Base-by-base conservation (phyloP, 2,888 invertebrate species). In the Eubasilissa splendida region DNA sequence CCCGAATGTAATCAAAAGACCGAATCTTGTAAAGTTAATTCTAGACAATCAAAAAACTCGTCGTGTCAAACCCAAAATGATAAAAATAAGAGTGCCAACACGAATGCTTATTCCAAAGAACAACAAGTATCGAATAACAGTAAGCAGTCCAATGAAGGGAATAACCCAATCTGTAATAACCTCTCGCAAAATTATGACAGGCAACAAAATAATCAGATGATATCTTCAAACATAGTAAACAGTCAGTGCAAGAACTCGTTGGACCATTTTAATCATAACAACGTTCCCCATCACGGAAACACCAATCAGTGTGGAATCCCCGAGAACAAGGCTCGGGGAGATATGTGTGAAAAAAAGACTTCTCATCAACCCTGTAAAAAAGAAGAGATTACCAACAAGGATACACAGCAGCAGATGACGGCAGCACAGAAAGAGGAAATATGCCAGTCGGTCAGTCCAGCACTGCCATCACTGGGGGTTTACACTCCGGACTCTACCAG, bases 401-500 rank as follows among this genome's bases (percentile, higher is more conserved):
- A 70, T 11, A 80, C 58, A n/a, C 71, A 73, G 52, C 78, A 80
- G 42, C 81, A 81, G 70, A 79, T 78, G 65, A 59, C 74, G 3
- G 42, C 42, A 42, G 42, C 42, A 7, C 86, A 84, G 0, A 87
- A 86, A 12, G 90, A 90, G 73, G 90, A 91, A 75, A 90, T 90
- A 84, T 89, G 90, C 66, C 90, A 89, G 77, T 88, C 90, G 0
- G 90, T 89, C 8, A 90, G 90, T 68, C 90, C 93, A 0, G 94
- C 94, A 73, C 88, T 95, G 82, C 93, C 94, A n/a, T 95, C 95
- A 0, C 94, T 96, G 93, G 96, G 95, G 0, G 95, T 96, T 0
- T 97, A 96, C 86, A 96, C 95, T 0, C 95, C 96, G 0, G 96
- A 96, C 85, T 94, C 96, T 0, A 94, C 95, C 0, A 94, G 95